Evolutionary conservation across 2,113 vertebrate species (phyloP).

Genomic region (Symphodus melops): DNA sequence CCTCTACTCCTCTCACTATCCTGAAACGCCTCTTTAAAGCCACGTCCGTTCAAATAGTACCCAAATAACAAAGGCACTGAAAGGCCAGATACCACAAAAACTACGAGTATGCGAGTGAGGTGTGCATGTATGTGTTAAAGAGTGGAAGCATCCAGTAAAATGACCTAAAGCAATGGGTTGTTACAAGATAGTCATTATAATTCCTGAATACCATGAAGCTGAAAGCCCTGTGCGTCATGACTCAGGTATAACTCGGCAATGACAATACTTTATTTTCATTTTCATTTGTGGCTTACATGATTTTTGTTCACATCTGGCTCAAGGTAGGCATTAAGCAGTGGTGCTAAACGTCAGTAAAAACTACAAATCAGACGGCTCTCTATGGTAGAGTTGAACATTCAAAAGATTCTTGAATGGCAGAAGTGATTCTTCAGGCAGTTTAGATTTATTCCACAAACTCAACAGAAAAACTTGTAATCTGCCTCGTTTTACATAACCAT

Average conservation of each 20-base stretch:
- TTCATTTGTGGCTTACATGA: constrained; percentile 17
- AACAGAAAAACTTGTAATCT: constrained; percentile 2
- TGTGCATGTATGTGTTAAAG: neutral
- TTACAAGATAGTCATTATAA: constrained; percentile 35
- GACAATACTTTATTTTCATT: constrained; percentile 23
- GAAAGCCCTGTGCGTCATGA: constrained; percentile 10
- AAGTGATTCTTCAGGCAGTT: constrained; percentile 24
- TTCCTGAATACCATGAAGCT: constrained; percentile 26
- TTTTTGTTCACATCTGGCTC: constrained; percentile 22
- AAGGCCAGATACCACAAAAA: neutral
- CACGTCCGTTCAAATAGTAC: constrained; percentile 27
- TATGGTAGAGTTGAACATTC: neutral
- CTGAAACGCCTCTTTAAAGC: constrained; percentile 15
- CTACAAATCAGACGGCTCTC: constrained; percentile 21
- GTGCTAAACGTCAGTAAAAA: constrained; percentile 45
- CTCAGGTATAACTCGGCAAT: constrained; percentile 17
- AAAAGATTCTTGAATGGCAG: constrained; percentile 9
- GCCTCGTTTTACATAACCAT: neutral
- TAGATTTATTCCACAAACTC: constrained; percentile 1
- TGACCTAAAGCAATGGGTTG: constrained; percentile 13
- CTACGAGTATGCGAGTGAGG: neutral
- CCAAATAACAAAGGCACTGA: constrained; percentile 2
- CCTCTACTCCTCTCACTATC: neutral
- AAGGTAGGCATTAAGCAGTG: constrained; percentile 21
- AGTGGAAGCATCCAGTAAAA: neutral